Percentiles rank a stretch among this genome's conserved stretches.
Conservation (phyloP, 2,888 invertebrate species). For the Tinea trinotella region DNA sequence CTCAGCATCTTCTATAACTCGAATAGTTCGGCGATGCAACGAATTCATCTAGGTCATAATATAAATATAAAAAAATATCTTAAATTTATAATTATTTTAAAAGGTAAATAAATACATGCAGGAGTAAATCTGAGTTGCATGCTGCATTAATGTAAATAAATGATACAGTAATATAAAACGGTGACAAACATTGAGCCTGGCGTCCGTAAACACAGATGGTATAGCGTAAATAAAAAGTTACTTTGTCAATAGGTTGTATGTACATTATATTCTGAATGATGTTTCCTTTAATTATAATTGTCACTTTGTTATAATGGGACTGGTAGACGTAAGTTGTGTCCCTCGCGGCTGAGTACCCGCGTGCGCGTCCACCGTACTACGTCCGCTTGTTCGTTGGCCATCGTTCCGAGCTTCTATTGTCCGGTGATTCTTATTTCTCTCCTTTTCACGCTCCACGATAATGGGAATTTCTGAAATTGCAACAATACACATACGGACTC, state of each 20-base stretch:
- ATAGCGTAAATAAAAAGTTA: no score
- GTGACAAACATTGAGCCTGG: no score
- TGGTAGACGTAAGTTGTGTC: conserved; percentile 11
- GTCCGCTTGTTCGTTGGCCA: conserved; percentile 21
- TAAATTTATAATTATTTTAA: no score
- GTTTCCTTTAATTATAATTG: conserved; percentile 1
- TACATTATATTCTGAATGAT: background rate
- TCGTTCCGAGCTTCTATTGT: conserved; percentile 34
- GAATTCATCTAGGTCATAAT: no score
- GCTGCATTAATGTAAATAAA: no score
- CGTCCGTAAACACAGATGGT: no score
- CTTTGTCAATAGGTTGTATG: background rate
- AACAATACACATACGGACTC: conserved; percentile 58
- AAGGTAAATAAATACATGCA: no score
- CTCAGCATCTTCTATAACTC: no score
- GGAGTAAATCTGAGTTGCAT: no score
- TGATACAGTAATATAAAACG: no score
- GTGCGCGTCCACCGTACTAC: conserved; percentile 20
- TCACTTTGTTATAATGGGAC: conserved; percentile 9
- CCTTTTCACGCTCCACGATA: conserved; percentile 57
- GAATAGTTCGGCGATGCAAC: no score
- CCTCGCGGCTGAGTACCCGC: conserved; percentile 22
- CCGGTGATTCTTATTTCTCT: conserved; percentile 57
- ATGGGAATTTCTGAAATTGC: conserved; percentile 69
- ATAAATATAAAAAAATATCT: no score